These are phyloP conservation scores for Acanthopleura granulata DNA, from an alignment of 2,888 invertebrate species.

Conservation along the genomic window DNA sequence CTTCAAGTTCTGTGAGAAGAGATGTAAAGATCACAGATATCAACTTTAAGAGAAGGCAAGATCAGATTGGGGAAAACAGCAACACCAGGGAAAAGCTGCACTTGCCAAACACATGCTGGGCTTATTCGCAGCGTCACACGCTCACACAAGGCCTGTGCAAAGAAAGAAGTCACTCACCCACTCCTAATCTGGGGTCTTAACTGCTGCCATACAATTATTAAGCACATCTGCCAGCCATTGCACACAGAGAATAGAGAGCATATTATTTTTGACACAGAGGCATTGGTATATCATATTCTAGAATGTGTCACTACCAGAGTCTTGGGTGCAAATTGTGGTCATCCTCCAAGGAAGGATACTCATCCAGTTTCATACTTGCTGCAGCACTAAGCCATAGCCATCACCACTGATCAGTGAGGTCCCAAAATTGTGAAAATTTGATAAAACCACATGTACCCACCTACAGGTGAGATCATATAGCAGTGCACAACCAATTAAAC, in stretches of 20 bases:
- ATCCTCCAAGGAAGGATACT: no score
- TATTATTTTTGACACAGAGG: no score
- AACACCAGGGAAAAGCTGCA: constrained; percentile 10
- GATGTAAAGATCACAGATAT: constrained; percentile 11
- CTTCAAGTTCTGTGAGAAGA: constrained; percentile 11
- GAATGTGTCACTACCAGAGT: no score
- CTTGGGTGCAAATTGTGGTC: no score
- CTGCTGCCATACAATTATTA: background rate
- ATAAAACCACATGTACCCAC: no score
- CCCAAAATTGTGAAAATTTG: no score
- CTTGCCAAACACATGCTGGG: background rate
- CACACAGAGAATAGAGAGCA: no score
- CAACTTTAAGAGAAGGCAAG: background rate
- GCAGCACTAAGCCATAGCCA: no score
- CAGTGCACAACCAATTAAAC: background rate
- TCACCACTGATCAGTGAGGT: no score
- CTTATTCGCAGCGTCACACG: background rate
- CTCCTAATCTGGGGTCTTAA: background rate
- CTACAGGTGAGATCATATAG: background rate
- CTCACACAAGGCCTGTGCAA: constrained; percentile 1
- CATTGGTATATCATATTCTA: no score
- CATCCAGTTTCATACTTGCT: no score
- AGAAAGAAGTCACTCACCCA: constrained; percentile 11
- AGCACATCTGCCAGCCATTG: no score
- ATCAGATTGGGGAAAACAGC: background rate